Conservation (phyloP, 2,797 vertebrate genomes). For the Enteromius paludinosus region DNA sequence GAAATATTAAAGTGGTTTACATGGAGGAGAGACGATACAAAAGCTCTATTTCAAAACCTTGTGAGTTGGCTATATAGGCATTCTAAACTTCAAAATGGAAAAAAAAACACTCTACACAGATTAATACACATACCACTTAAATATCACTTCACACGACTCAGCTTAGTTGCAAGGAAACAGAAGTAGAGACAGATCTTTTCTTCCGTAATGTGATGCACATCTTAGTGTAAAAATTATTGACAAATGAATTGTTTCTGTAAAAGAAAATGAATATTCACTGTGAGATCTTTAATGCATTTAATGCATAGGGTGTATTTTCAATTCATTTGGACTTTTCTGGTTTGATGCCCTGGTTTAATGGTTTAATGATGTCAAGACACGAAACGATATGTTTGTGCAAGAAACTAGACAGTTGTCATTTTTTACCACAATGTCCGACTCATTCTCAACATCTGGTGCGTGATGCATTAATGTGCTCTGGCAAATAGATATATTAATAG, state of each 20-base stretch:
- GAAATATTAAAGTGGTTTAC: slow-evolving; percentile 67
- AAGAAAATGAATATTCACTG: not conserved
- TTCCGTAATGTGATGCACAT: not conserved
- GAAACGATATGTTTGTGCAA: no score
- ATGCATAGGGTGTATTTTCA: not conserved
- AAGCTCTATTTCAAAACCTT: not conserved
- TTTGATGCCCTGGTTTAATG: no score
- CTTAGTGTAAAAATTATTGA: not conserved
- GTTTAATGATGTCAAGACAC: no score
- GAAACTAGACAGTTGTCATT: no score
- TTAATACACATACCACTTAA: not conserved
- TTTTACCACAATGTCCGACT: no score
- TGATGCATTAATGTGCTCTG: no score
- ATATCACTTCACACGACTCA: not conserved
- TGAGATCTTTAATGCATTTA: not conserved
- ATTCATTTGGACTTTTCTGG: not conserved
- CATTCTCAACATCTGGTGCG: no score
- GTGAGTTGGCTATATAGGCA: not conserved
- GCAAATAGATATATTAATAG: no score
- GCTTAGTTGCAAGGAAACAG: not conserved
- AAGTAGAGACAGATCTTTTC: not conserved
- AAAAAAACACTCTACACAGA: not conserved
- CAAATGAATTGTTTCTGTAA: not conserved
- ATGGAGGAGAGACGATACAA: slow-evolving; percentile 56
- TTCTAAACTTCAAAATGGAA: not conserved